Evolutionary conservation across 2,113 vertebrate genomes (phyloP).

Genomic region (cat (Felis catus)): F.catus_Fca126_mat1.0 CM031416.1:34355001-34355500

Average conservation of each 20-base stretch:
- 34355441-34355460: constrained; percentile 74
- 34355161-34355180: constrained; percentile 9
- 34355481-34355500: constrained; percentile 78
- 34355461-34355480: constrained; percentile 74
- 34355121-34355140: not conserved
- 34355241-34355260: not conserved
- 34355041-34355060: constrained; percentile 79
- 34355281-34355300: constrained; percentile 47
- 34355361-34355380: constrained; percentile 67
- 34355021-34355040: constrained; percentile 82
- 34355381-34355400: constrained; percentile 63
- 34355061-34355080: constrained; percentile 78
- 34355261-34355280: constrained; percentile 68
- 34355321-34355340: constrained; percentile 51
- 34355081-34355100: constrained; percentile 68
- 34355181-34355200: not conserved
- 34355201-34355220: constrained; percentile 37
- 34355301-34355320: constrained; percentile 16
- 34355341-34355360: constrained; percentile 81
- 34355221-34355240: constrained; percentile 47
- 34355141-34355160: constrained; percentile 61
- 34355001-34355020: constrained; percentile 76
- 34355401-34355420: constrained; percentile 57
- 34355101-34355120: constrained; percentile 56
- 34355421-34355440: constrained; percentile 48